Conservation (phyloP, 2,113 vertebrate species). For the Kryptolebias marmoratus region DNA sequence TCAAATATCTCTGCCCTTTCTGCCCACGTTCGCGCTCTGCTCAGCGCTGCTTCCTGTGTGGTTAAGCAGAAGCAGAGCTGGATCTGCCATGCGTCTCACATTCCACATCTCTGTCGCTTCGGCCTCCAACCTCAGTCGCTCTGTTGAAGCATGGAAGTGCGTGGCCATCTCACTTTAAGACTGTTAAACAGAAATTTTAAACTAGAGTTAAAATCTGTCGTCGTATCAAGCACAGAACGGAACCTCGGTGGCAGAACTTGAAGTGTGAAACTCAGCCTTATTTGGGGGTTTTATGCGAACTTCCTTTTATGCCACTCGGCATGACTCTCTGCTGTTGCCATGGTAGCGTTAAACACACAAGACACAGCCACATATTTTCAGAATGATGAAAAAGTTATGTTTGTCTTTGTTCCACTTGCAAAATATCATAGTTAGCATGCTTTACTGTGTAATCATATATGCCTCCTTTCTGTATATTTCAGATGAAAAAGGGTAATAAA, state of each 20-base stretch:
- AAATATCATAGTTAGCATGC: not conserved
- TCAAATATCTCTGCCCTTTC: conserved; percentile 28
- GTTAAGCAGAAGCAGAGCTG: conserved; percentile 32
- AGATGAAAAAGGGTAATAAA: conserved; percentile 90
- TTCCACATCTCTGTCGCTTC: conserved; percentile 33
- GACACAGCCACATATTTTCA: conserved; percentile 28
- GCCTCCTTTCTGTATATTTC: conserved; percentile 33
- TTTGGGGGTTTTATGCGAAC: conserved; percentile 24
- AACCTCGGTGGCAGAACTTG: not conserved
- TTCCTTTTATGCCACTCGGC: conserved; percentile 35
- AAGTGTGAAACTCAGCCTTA: not conserved
- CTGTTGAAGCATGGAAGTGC: not conserved
- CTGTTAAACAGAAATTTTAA: not conserved
- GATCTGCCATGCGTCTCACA: conserved; percentile 43
- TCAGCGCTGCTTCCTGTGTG: conserved; percentile 61
- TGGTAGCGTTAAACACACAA: conserved; percentile 22
- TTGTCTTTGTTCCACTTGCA: conserved; percentile 16
- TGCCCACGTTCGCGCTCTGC: conserved; percentile 9
- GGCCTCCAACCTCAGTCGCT: conserved; percentile 5
- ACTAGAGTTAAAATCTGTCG: not conserved
- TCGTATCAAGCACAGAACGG: not conserved
- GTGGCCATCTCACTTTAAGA: conserved; percentile 12
- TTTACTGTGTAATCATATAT: conserved; percentile 15
- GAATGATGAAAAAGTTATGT: conserved; percentile 15
- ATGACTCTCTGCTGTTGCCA: conserved; percentile 44